Evolutionary conservation across 1,140 invertebrate genomes (phyloP).

Genomic region (Phortica variegata): DNA sequence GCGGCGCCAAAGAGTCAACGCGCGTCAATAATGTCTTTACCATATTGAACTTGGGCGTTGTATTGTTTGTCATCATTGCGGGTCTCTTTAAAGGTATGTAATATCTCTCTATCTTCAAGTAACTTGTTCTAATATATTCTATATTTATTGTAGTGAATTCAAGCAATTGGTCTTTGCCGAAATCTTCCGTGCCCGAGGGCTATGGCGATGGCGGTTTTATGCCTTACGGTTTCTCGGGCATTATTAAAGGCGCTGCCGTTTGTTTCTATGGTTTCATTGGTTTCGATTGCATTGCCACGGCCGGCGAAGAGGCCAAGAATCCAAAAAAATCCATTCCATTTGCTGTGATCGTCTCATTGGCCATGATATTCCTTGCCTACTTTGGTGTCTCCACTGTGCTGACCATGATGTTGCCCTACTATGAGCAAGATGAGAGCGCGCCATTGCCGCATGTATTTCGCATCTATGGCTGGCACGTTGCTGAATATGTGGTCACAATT

Average conservation of each 20-base stretch:
- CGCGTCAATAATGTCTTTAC: slow-evolving; percentile 90
- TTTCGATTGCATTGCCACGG: slow-evolving; percentile 87
- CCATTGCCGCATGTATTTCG: slow-evolving; percentile 73
- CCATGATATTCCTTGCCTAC: slow-evolving; percentile 83
- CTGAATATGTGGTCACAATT: slow-evolving; percentile 71
- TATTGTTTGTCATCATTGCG: slow-evolving; percentile 78
- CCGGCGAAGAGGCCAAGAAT: slow-evolving; percentile 81
- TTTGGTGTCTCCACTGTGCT: slow-evolving; percentile 83
- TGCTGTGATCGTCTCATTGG: slow-evolving; percentile 79
- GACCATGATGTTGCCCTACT: slow-evolving; percentile 89
- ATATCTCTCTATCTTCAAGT: too few relatives aligned
- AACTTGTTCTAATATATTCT: not conserved
- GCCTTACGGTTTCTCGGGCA: slow-evolving; percentile 77
- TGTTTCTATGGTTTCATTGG: slow-evolving; percentile 93
- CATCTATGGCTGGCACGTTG: slow-evolving; percentile 66
- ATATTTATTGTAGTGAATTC: not conserved
- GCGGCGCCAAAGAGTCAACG: slow-evolving; percentile 87
- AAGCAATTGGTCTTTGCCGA: slow-evolving; percentile 70
- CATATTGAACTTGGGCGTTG: slow-evolving; percentile 78
- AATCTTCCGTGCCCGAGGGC: slow-evolving; percentile 61
- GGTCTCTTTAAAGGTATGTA: slow-evolving; percentile 76
- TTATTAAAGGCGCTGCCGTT: slow-evolving; percentile 79
- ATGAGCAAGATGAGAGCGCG: slow-evolving; percentile 70
- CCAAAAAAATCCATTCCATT: slow-evolving; percentile 88
- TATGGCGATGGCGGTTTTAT: slow-evolving; percentile 76